Evolutionary conservation across 2,113 vertebrate species (phyloP).

Genomic region (Oncorhynchus masou): DNA sequence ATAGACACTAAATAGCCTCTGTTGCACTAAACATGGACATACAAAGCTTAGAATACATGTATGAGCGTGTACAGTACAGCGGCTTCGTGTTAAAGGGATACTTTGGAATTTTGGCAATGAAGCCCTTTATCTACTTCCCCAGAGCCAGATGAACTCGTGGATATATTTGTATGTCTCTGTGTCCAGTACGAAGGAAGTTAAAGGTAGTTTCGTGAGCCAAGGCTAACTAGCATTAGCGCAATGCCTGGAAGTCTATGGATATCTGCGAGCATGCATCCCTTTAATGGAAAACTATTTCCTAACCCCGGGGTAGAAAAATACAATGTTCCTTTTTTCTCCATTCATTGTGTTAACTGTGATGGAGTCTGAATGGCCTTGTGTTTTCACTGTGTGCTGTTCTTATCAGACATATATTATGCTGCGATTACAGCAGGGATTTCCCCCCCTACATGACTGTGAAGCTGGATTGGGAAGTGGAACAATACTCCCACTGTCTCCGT

Average conservation of each 20-base stretch:
- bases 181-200: too few relatives aligned
- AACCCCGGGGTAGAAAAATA: not conserved
- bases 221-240: too few relatives aligned
- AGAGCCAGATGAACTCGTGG: too few relatives aligned
- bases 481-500: conserved; percentile 34
- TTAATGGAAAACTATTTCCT: not conserved
- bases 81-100: not conserved
- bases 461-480: conserved; percentile 10
- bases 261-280: too few relatives aligned
- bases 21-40: not conserved
- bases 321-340: not conserved
- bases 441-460: not conserved
- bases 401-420: not conserved
- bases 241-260: too few relatives aligned
- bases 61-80: not conserved
- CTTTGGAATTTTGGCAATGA: too few relatives aligned
- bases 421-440: not conserved
- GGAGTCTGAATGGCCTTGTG: not conserved
- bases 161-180: too few relatives aligned
- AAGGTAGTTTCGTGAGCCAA: too few relatives aligned
- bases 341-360: not conserved
- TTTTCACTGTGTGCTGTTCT: not conserved
- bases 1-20: not conserved
- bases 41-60: not conserved
- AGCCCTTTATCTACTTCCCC: too few relatives aligned